These are phyloP conservation scores for Coryphaenoides rupestris DNA, from an alignment of 2,113 vertebrate genomes.

Conservation along the genomic window DNA sequence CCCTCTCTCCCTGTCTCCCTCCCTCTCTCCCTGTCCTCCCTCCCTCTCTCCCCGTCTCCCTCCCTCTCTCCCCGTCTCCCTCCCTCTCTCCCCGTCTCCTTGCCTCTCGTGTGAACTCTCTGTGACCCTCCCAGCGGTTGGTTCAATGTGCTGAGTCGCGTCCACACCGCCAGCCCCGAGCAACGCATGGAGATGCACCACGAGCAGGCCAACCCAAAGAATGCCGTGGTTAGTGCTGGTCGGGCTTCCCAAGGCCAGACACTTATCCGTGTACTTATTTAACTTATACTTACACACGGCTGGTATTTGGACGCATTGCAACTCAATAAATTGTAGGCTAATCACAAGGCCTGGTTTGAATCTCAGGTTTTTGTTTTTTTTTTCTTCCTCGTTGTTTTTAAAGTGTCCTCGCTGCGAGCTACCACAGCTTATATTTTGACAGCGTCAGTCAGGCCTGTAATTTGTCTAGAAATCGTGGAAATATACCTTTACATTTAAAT, in stretches of 20 bases:
- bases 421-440: not conserved
- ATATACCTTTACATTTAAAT: not conserved
- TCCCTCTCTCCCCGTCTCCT: not conserved
- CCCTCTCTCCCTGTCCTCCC: too few relatives aligned
- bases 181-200: slow-evolving; percentile 91
- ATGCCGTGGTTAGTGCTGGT: slow-evolving; percentile 84
- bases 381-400: too few relatives aligned
- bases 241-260: slow-evolving; percentile 31
- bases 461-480: not conserved
- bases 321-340: slow-evolving; percentile 11
- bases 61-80: too few relatives aligned
- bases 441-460: not conserved
- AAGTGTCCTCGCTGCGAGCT: not conserved
- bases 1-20: too few relatives aligned
- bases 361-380: too few relatives aligned
- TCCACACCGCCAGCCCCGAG: slow-evolving; percentile 82
- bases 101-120: too few relatives aligned
- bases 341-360: slow-evolving; percentile 11
- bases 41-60: too few relatives aligned
- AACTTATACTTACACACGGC: not conserved
- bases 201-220: slow-evolving; percentile 93
- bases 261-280: not conserved
- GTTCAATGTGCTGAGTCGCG: slow-evolving; percentile 89
- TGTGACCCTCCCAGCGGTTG: slow-evolving; percentile 75
- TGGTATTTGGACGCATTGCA: slow-evolving; percentile 22